Percentiles rank a stretch among this genome's conserved stretches.
Evolutionary conservation across 2,888 invertebrate species (phyloP).

Genomic region (Sminthurinus aureus): DNA sequence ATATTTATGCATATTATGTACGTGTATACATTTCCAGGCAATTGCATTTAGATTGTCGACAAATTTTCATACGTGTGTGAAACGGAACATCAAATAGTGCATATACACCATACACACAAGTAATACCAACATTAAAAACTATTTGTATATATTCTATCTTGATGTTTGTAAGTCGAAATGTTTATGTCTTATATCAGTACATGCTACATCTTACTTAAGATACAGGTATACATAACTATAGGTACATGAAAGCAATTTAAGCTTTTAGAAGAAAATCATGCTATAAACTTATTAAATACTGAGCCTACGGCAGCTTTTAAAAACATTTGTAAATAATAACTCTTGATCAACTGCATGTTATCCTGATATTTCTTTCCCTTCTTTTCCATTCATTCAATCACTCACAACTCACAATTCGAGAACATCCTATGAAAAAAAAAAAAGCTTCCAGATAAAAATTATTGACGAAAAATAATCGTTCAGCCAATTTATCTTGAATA

Average conservation of each 20-base stretch:
- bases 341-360: not conserved
- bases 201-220: not conserved
- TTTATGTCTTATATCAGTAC: not conserved
- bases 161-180: too few relatives aligned
- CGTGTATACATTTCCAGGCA: too few relatives aligned
- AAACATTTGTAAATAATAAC: not conserved
- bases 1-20: not conserved
- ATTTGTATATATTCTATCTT: not conserved
- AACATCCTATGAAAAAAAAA: not conserved
- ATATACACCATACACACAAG: not conserved
- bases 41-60: not conserved
- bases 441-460: constrained; percentile 3
- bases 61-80: too few relatives aligned
- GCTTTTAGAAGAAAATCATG: not conserved
- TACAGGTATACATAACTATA: not conserved
- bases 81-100: too few relatives aligned
- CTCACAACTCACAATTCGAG: not conserved
- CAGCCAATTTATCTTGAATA: constrained; percentile 2
- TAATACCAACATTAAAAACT: not conserved
- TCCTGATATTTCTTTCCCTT: not conserved
- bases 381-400: not conserved
- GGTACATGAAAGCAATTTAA: not conserved
- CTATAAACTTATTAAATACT: not conserved
- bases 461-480: constrained; percentile 7
- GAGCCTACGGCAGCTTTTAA: not conserved